Base-by-base conservation (phyloP, 2,113 vertebrate species). In the Aspidoscelis tigris region DNA sequence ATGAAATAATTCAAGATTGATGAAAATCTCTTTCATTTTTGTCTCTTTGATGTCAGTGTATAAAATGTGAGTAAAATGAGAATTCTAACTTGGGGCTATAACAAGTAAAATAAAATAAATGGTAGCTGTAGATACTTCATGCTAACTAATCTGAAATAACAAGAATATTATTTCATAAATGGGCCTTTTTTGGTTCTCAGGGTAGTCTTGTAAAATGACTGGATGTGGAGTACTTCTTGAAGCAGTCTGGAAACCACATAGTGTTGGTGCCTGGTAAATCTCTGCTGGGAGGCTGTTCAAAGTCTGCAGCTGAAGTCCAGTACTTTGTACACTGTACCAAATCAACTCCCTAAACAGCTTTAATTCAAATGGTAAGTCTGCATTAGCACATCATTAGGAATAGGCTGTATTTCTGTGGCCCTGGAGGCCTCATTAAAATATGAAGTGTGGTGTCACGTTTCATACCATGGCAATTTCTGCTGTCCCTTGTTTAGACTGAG, bases 371-470 rank as follows among this genome's bases (percentile, higher is more conserved):
- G 78, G 86, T 88, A 69, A 83, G 89, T 84, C 75, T 70, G 68
- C n/a, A 39, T 84, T 41, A 81, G 78, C 0, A 11, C 50, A 61
- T 77, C 84, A 86, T 75, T 86, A 83, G 89, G 89, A 84, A 3
- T 84, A 87, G 72, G 74, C 88, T 83, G 53, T 66, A 66, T 53
- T 91, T 85, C 87, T 84, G 0, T 78, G 83, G 90, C 92, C 89
- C 92, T 92, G 80, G 93, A 93, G 92, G 72, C 90, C 90, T 93
- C 91, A 93, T 94, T 94, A 94, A 93, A 92, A 92, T 89, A 85
- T 93, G 92, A 92, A 91, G 87, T 88, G 93, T 72, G 61, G 90
- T 92, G 90, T 94, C 91, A 86, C 86, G 80, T 92, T 92, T 92
- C 89, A 92, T 90, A 89, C 84, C 64, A 41, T 76, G 7, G 0